Conservation (phyloP, 1,140 invertebrate species). For the Conus betulinus region DNA sequence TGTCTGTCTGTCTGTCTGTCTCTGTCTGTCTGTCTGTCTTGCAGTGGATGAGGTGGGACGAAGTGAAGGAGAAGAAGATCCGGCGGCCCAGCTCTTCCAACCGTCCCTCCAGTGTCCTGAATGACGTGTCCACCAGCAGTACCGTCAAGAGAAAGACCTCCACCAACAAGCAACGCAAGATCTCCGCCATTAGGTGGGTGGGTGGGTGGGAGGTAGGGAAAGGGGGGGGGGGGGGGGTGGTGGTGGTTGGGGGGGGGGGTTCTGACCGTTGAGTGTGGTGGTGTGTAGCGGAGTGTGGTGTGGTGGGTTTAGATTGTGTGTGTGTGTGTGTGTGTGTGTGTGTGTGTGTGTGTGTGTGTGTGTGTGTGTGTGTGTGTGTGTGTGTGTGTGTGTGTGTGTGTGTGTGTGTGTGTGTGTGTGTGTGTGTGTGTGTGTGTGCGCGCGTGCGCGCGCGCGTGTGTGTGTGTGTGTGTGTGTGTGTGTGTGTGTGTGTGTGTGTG, state of each 20-base stretch:
- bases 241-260: not conserved
- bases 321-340: not conserved
- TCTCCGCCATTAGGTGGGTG: slow-evolving; percentile 13
- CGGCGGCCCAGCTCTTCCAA: slow-evolving; percentile 12
- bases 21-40: not conserved
- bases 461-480: too few relatives aligned
- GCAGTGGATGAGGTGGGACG: slow-evolving; percentile 10
- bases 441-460: not conserved
- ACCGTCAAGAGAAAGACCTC: not conserved
- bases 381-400: not conserved
- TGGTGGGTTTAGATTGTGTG: not conserved
- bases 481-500: not conserved
- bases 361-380: not conserved
- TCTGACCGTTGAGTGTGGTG: not conserved
- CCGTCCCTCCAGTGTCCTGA: not conserved
- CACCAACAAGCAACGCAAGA: slow-evolving; percentile 11
- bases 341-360: not conserved
- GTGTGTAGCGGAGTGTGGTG: not conserved
- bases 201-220: not conserved
- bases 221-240: not conserved
- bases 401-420: not conserved
- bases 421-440: not conserved
- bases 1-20: not conserved
- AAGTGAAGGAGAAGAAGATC: slow-evolving; percentile 8
- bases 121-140: not conserved